Percentiles rank a stretch among this genome's conserved stretches.
Conservation (phyloP, 2,113 vertebrate genomes). For the Gobius niger region DNA sequence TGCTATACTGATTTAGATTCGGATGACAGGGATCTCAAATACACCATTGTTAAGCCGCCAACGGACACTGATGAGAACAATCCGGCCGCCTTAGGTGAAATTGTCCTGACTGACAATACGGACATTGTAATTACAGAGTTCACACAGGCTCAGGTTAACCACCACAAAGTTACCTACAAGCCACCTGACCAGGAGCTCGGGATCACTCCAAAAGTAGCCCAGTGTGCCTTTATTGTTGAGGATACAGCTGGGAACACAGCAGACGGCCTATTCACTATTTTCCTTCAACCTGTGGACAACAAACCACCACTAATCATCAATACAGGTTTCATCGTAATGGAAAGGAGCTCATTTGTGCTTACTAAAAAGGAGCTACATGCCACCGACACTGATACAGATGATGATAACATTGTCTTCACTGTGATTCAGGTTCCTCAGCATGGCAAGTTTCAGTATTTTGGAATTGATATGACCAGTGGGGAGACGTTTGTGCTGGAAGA, state of each 20-base stretch:
- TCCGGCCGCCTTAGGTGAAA: conserved; percentile 76
- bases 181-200: conserved; percentile 91
- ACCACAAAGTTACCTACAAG: conserved; percentile 92
- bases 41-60: conserved; percentile 83
- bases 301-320: conserved; percentile 92
- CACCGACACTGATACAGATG: conserved; percentile 81
- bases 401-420: conserved; percentile 81
- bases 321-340: conserved; percentile 85
- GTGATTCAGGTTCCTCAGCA: conserved; percentile 78
- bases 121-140: conserved; percentile 84
- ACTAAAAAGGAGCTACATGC: conserved; percentile 79
- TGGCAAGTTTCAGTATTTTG: conserved; percentile 77
- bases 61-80: conserved; percentile 90
- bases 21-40: conserved; percentile 88
- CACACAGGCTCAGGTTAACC: conserved; percentile 95
- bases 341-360: conserved; percentile 82
- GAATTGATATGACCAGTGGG: conserved; percentile 75
- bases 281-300: conserved; percentile 92
- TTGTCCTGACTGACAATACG: conserved; percentile 88
- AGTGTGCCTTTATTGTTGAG: conserved; percentile 90
- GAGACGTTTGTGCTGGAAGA: conserved; percentile 81
- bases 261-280: conserved; percentile 87
- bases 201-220: conserved; percentile 88
- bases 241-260: conserved; percentile 86
- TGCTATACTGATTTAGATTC: conserved; percentile 92